A percentile compares a stretch with the other conserved stretches of the same genome.
Evolutionary conservation across 2,113 vertebrate species (phyloP).

Genomic region (Pangasianodon hypophthalmus): DNA sequence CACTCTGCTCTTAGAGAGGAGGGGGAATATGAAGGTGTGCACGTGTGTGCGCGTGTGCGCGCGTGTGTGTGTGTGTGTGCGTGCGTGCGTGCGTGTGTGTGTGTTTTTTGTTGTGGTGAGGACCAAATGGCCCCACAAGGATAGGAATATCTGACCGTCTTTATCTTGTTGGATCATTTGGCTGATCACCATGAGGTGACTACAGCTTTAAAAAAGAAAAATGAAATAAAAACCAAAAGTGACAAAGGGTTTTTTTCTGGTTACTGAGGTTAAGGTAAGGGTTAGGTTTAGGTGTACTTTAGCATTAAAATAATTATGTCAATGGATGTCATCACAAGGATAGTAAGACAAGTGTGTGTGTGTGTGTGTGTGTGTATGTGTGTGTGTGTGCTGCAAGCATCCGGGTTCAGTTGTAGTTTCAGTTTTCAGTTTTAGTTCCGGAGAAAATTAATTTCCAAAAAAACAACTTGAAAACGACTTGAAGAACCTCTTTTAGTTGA

Average conservation of each 20-base stretch:
- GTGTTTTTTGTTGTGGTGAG: background rate
- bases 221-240: background rate
- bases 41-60: background rate
- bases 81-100: too few species aligned
- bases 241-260: background rate
- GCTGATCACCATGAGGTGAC: background rate
- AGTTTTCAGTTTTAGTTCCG: background rate
- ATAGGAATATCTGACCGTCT: background rate
- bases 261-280: background rate
- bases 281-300: background rate
- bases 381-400: background rate
- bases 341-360: background rate
- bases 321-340: background rate
- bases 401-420: too few species aligned
- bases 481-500: background rate
- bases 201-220: background rate
- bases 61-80: background rate
- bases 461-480: background rate
- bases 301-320: background rate
- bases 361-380: background rate
- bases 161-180: background rate
- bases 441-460: background rate
- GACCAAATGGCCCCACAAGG: background rate
- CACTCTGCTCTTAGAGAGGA: background rate
- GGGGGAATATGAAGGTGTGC: background rate